Base-by-base conservation (phyloP, 2,797 vertebrate species). In the Chelidonichthys spinosus region DNA sequence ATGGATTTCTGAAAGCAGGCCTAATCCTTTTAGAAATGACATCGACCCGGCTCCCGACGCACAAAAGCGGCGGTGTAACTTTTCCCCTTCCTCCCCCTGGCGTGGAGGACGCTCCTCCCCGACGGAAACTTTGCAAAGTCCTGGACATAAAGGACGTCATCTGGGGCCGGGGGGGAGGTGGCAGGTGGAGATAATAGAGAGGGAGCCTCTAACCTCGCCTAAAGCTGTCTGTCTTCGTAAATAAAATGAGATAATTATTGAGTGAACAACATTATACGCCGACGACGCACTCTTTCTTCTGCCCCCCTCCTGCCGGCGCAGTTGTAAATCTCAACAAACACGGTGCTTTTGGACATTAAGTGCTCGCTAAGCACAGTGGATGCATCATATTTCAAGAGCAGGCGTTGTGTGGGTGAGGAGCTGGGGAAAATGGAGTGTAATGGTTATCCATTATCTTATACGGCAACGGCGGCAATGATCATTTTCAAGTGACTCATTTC, bases 241-340 rank as follows among this genome's bases (percentile, higher is more conserved):
- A 94, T 93, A 93, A 93, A 93, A 94, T 94, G 93, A 94, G 93
- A 92, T 93, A 94, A 94, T 93, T 93, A 94, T 93, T 89, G 92
- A 93, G 92, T 88, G 92, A 92, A 90, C 92, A 87, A 87, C 91
- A 89, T 90, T 92, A 89, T 81, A 86, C 86, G 81, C 85, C 78
- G 85, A 86, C 90, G 77, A 86, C 78, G 60, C 90, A 76, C 88
- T 87, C 87, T 85, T 79, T 78, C 85, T 84, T 73, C 84, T 35
- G 1, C 73, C 81, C 83, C 83, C 13, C 40, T 82, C 82, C 83
- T n/a, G 67, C 79, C 65, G 69, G 80, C 76, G 72, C 76, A 76
- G 90, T 87, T 91, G 93, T 94, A 94, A 94, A 94, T 94, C 93
- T 93, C 87, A 80, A 91, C 92, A 93, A 93, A 93, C 90, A 85